phyloP scores from a whole-genome alignment of 2,113 vertebrate genomes.

The Ellobius talpinus region DNA sequence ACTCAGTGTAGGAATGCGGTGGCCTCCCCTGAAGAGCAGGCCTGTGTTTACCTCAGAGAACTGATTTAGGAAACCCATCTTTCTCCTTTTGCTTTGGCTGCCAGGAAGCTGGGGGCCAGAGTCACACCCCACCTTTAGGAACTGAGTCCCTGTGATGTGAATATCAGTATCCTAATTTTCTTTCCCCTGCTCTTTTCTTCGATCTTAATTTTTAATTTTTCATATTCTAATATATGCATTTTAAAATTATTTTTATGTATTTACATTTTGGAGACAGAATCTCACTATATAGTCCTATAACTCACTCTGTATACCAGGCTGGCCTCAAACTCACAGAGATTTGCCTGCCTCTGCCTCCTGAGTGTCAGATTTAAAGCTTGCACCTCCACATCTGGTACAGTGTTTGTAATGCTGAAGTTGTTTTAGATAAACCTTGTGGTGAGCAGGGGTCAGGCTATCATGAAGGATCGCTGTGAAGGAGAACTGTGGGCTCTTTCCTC shows the following conservation, averaged over 20 bases:
- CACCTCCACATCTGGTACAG: not conserved
- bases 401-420: not conserved
- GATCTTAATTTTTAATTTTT: conserved; percentile 12
- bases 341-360: not conserved
- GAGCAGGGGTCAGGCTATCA: not conserved
- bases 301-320: not conserved
- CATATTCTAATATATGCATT: not conserved
- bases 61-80: conserved; percentile 40
- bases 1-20: not conserved
- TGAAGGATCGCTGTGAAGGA: not conserved
- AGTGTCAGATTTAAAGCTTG: not conserved
- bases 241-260: not conserved
- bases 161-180: not conserved
- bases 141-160: not conserved
- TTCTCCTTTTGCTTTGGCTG: conserved; percentile 48
- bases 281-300: not conserved
- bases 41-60: conserved; percentile 32
- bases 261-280: not conserved
- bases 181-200: conserved; percentile 24
- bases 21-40: not conserved
- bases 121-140: conserved; percentile 1
- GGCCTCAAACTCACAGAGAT: not conserved
- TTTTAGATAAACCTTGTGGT: not conserved
- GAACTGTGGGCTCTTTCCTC: not conserved
- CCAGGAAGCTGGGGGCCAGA: conserved; percentile 45